Evolutionary conservation across 2,888 invertebrate species (phyloP), one percentile per base, ranked within the genome.

Genomic region (Megaustenia siamemsis): DNA sequence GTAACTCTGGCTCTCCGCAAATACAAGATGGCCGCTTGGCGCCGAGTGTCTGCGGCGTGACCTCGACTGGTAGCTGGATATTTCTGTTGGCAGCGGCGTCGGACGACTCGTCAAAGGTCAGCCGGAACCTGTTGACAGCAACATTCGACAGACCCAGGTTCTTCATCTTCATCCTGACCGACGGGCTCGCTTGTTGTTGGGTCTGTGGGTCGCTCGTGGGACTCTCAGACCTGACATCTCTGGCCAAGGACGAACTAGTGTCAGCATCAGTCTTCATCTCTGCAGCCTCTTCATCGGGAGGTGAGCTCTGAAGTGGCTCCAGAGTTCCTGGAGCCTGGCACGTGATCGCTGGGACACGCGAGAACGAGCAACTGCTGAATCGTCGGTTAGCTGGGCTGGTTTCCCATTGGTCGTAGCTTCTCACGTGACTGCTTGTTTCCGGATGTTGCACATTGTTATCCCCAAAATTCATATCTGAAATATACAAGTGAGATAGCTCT

Each of bases 1-100:
- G 84, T 15, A 84, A 69, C 28, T 84, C 84, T 4, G 84, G 84
- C 53, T 84, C 84, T 5, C 84, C 84, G 38, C 84, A 73, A 43
- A 84, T 84, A 78, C 84, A 84, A 0, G 84, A 84, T 28, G 84
- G 84, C 45, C 84, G 66, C 15, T 53, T 83, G 49, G 53, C 10
- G 28, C 21, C 28, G 12, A n/a, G 38, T n/a, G 49, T n/a, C 18
- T 6, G 32, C 43, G 35, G 69, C 60, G 53, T 43, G 24, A 84
- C 84, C 24, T 84, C 84, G 1, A 40, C 0, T 3, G 84, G 84
- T 12, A 84, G 71, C 15, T 80, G 79, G 45, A 84, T 84, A 38
- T 79, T 73, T 21, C 49, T 79, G 38, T 84, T 84, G 38, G 78
- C 69, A 10, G 71, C 56, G 1, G 40, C 78, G n/a, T 78, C 78